These are phyloP conservation scores for Bolinopsis microptera DNA, from an alignment of 37 sponge, comb jelly and placozoan genomes.

Conservation along the genomic window DNA sequence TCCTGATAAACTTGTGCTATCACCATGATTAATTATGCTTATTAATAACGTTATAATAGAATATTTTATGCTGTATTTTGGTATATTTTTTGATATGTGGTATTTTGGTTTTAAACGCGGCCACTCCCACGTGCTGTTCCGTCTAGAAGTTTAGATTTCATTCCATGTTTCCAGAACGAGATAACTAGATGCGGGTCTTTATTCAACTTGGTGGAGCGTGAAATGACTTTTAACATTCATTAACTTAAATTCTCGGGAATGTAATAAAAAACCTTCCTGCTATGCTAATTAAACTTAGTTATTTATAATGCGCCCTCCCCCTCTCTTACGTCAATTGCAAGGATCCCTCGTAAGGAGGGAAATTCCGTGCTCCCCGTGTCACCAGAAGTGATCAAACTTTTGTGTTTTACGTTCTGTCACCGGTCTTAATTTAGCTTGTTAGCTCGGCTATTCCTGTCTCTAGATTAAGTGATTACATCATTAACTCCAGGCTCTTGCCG, in stretches of 20 bases:
- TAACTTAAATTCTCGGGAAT: not conserved
- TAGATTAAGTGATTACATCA: not conserved
- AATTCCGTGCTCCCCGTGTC: not conserved
- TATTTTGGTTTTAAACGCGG: too few species aligned
- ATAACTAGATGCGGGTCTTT: too few species aligned
- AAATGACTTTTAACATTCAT: not conserved
- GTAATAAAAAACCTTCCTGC: not conserved
- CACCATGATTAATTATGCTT: too few species aligned
- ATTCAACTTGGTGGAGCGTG: not conserved
- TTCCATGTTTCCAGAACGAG: not conserved
- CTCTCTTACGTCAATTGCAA: too few species aligned
- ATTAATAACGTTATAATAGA: too few species aligned
- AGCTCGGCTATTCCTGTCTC: not conserved
- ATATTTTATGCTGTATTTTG: too few species aligned
- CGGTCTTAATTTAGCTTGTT: not conserved
- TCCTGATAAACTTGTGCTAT: too few species aligned
- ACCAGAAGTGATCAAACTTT: not conserved
- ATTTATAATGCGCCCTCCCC: not conserved
- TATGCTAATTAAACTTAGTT: not conserved
- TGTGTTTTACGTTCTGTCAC: not conserved
- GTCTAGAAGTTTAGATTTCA: not conserved
- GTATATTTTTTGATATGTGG: too few species aligned
- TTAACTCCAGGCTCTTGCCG: not conserved
- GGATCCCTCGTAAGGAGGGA: too few species aligned
- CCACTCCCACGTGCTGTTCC: not conserved